Base-by-base conservation (phyloP, 2,797 vertebrate genomes). In the Meriones psammophilus region DNA sequence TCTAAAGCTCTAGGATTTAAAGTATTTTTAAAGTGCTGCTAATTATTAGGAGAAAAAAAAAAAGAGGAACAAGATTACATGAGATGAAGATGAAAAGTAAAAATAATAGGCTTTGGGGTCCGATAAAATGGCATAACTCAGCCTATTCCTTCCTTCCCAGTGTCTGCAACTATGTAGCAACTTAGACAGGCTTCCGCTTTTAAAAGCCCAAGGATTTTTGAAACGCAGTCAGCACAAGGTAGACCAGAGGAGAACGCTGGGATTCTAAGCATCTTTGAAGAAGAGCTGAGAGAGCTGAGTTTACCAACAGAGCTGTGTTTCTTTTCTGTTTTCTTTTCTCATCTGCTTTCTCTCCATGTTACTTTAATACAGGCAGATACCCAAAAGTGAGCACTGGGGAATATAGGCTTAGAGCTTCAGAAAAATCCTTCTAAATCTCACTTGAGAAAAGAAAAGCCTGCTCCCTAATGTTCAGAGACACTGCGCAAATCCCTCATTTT, bases 341-440 rank as follows among this genome's bases (percentile, higher is more conserved):
- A 26, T 28, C 20, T 76, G 87, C 50, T 66, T 14, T 12, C 12
- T 8, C 26, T 24, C 24, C 15, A 13, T 73, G 4, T 73, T 73
- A 28, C 28, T 71, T 42, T 33, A 78, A 94, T n/a, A 68, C 4
- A 71, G 88, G 50, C 79, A 89, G 80, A 78, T 50, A 69, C 3
- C 24, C 73, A 60, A 68, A 94, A 85, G 54, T 77, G 36, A 90
- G 30, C 36, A 28, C 22, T 77, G 46, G 50, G 18, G 60, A n/a
- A 64, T 76, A 89, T 60, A 84, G 64, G 87, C 14, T 42, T 15
- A 88, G 39, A 68, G 78, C 28, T 84, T 84, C 36, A 28, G 60
- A 64, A 60, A 83, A 89, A 69, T 89, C 46, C 33, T 39, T 89
- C 79, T 68, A 77, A 83, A 76, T 77, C 30, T 89, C 88, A 84